These are phyloP conservation scores for Macropodus opercularis DNA, from an alignment of 2,797 vertebrate genomes.

Conservation along the genomic window DNA sequence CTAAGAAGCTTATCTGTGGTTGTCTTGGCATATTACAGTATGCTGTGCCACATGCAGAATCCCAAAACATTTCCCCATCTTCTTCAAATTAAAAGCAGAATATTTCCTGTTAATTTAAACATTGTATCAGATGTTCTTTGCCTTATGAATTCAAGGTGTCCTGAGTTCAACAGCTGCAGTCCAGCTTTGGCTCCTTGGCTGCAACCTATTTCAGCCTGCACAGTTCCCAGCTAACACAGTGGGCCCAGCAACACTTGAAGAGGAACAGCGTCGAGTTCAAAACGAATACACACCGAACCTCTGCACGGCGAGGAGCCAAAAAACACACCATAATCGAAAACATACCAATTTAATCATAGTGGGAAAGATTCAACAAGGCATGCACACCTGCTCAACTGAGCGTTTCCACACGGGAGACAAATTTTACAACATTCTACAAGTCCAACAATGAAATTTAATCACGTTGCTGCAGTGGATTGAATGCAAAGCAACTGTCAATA, in stretches of 20 bases:
- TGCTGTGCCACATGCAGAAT: not conserved
- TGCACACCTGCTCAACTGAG: slow-evolving; percentile 71
- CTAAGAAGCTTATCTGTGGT: slow-evolving; percentile 34
- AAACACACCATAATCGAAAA: slow-evolving; percentile 75
- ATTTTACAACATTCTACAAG: slow-evolving; percentile 65
- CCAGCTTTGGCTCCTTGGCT: slow-evolving; percentile 50
- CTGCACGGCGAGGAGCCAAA: slow-evolving; percentile 62
- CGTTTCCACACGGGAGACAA: slow-evolving; percentile 56
- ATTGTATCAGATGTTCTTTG: slow-evolving; percentile 49
- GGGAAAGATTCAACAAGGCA: slow-evolving; percentile 61
- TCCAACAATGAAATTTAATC: slow-evolving; percentile 60
- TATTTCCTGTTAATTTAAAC: slow-evolving; percentile 13
- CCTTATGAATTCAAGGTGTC: slow-evolving; percentile 62
- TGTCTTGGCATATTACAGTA: slow-evolving; percentile 24
- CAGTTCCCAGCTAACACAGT: slow-evolving; percentile 47
- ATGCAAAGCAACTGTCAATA: slow-evolving; percentile 57
- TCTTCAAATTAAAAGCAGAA: slow-evolving; percentile 37
- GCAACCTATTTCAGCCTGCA: slow-evolving; percentile 29
- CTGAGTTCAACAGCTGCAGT: slow-evolving; percentile 63
- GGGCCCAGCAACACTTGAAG: slow-evolving; percentile 55
- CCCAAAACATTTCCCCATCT: slow-evolving; percentile 36
- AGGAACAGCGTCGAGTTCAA: slow-evolving; percentile 56
- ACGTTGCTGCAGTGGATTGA: slow-evolving; percentile 36
- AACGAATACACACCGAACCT: slow-evolving; percentile 60
- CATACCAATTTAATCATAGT: slow-evolving; percentile 69